Evolutionary conservation across 2,888 invertebrate genomes (phyloP).

Genomic region (Bruchidius siliquastri): DNA sequence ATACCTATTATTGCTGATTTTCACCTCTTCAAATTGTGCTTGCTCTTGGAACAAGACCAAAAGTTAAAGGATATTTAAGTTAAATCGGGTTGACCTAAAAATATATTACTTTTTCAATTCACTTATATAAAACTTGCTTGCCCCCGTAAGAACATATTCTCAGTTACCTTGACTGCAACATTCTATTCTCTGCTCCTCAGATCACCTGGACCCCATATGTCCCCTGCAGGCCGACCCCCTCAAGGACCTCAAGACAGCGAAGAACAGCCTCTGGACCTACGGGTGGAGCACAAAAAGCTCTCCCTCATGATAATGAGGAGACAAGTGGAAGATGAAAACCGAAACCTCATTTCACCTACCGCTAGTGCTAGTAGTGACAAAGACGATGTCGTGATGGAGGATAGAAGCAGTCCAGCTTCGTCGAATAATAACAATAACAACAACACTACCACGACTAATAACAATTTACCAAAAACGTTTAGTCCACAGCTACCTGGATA

Average conservation of each 20-base stretch:
- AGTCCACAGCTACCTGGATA: slow-evolving; percentile 43
- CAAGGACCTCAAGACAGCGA: slow-evolving; percentile 50
- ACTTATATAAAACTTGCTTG: not conserved
- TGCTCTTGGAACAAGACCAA: no score
- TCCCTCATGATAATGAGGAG: slow-evolving; percentile 47
- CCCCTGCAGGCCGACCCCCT: slow-evolving; percentile 54
- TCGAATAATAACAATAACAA: slow-evolving; percentile 27
- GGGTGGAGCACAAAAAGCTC: slow-evolving; percentile 77
- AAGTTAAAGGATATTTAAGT: no score
- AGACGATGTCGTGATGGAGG: slow-evolving; percentile 38
- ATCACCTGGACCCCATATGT: slow-evolving; percentile 53
- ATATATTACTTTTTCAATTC: no score
- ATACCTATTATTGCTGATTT: no score
- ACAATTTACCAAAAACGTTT: slow-evolving; percentile 34
- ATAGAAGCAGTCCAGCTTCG: slow-evolving; percentile 35
- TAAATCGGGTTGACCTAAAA: no score
- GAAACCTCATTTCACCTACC: slow-evolving; percentile 69
- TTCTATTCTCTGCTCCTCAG: slow-evolving; percentile 12
- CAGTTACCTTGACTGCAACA: slow-evolving; percentile 3
- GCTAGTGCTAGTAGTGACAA: slow-evolving; percentile 44
- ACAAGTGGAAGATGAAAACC: slow-evolving; percentile 79
- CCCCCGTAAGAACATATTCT: not conserved
- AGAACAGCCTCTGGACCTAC: slow-evolving; percentile 83
- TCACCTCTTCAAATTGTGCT: no score
- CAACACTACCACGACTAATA: slow-evolving; percentile 24